These are phyloP conservation scores for Eulithis prunata DNA, from an alignment of 2,888 invertebrate species.

Conservation along the genomic window DNA sequence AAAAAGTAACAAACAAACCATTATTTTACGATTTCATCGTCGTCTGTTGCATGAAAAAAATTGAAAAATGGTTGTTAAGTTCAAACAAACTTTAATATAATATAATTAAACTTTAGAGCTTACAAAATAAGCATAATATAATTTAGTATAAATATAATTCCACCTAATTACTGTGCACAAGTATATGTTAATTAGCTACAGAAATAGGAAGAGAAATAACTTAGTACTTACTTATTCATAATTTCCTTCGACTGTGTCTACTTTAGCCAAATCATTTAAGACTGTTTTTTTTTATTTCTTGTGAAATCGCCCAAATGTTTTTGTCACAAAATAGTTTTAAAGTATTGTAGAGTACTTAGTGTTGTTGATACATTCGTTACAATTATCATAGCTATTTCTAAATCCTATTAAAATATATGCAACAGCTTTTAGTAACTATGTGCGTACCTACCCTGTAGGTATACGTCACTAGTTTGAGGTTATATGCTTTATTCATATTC, in stretches of 20 bases:
- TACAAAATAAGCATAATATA: neutral
- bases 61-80: too few species aligned
- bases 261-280: slow-evolving; percentile 44
- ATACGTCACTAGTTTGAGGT: too few species aligned
- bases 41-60: too few species aligned
- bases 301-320: neutral
- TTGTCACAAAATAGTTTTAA: slow-evolving; percentile 1
- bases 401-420: too few species aligned
- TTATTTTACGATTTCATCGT: too few species aligned
- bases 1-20: too few species aligned
- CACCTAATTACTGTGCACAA: slow-evolving; percentile 8
- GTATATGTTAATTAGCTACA: slow-evolving; percentile 3
- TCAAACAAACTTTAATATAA: neutral
- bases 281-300: slow-evolving; percentile 32
- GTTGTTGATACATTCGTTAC: too few species aligned
- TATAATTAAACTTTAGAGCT: neutral
- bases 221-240: slow-evolving; percentile 11
- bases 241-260: slow-evolving; percentile 7
- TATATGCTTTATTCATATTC: too few species aligned
- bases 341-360: too few species aligned
- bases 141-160: neutral
- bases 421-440: too few species aligned
- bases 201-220: neutral
- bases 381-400: too few species aligned
- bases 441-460: too few species aligned